Base-by-base conservation (phyloP, 2,888 invertebrate species). In the Synergus japonicus region DNA sequence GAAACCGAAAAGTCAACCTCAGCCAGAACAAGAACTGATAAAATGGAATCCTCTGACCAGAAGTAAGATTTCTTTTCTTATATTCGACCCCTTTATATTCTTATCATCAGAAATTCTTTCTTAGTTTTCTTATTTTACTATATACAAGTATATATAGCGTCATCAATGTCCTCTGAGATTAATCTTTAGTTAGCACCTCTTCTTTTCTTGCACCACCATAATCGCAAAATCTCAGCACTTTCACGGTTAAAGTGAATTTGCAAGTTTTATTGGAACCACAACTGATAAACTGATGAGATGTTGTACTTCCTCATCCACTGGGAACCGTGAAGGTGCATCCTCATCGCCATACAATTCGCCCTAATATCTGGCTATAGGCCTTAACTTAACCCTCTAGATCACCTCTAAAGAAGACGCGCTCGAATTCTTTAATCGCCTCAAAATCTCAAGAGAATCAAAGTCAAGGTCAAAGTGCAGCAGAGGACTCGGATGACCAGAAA, bases 1-100 rank as follows among this genome's bases (percentile, higher is more conserved):
- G 97, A 97, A 89, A 97, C 96, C 0, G 97, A 97, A 85, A 95
- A 95, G 83, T 96, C 96, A 0, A 95, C 95, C 83, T 96, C 96
- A 0, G 89, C 91, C 9, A 90, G 90, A 84, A 91, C 96, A 94
- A 90, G 95, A 94, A 92, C 94, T 93, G 66, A 95, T 93, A 4
- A 91, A 93, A 83, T 95, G 93, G 91, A 91, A 79, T 90, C 91
- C 7, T 89, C 89, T 18, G 90, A 91, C 78, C 91, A 92, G 87
- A 92, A 92, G 92, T 92, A 87, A 92, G 92, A 91, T 73, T 76
- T 76, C n/a, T 49, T 29, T 49, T 9, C 13, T 66, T n/a, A 43
- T 37, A 15, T 13, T 64, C 13, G 8, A 29, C 15, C 15, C 15
- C 29, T 37, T 29, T 22, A 29, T 29, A 29, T 65, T 66, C 77